phyloP scores from a whole-genome alignment of 2,888 invertebrate species.

The Molorchus minor region DNA sequence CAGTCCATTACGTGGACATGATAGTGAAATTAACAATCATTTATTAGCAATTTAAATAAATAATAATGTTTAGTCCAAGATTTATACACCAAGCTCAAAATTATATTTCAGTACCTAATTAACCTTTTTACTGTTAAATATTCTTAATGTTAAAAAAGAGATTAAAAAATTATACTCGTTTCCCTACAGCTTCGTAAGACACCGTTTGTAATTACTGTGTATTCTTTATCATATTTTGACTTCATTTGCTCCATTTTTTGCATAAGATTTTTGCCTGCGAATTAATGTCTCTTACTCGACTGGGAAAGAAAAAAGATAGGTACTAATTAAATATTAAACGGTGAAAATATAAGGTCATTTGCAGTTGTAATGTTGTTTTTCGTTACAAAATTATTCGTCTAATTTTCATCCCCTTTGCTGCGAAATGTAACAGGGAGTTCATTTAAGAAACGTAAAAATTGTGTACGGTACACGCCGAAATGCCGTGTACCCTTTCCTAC shows the following conservation, averaged over 20 bases:
- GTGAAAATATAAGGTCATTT: constrained; percentile 45
- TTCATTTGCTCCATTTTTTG: constrained; percentile 46
- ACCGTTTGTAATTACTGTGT: constrained; percentile 55
- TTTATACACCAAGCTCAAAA: constrained; percentile 47
- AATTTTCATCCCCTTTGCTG: constrained; percentile 37
- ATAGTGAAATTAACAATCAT: constrained; percentile 42
- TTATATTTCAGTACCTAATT: constrained; percentile 49
- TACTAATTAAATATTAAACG: constrained; percentile 46
- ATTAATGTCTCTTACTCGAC: constrained; percentile 32
- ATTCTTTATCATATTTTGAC: constrained; percentile 58
- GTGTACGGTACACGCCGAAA: not conserved
- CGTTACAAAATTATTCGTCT: constrained; percentile 35
- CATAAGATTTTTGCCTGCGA: constrained; percentile 37
- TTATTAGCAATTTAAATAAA: constrained; percentile 52
- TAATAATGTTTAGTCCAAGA: constrained; percentile 58
- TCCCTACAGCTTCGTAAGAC: constrained; percentile 31
- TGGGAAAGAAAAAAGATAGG: constrained; percentile 27
- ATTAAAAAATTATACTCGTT: too few relatives aligned
- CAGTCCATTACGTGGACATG: too few relatives aligned
- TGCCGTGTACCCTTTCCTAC: too few relatives aligned
- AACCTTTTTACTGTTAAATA: constrained; percentile 40
- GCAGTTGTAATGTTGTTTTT: constrained; percentile 41
- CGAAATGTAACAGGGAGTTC: constrained; percentile 20
- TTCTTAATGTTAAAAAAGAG: constrained; percentile 36
- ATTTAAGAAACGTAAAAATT: constrained; percentile 14